Evolutionary conservation across 1,140 invertebrate genomes (phyloP), one percentile per base, ranked within the genome.

Genomic region (Drosophila nigrodunni): DNA sequence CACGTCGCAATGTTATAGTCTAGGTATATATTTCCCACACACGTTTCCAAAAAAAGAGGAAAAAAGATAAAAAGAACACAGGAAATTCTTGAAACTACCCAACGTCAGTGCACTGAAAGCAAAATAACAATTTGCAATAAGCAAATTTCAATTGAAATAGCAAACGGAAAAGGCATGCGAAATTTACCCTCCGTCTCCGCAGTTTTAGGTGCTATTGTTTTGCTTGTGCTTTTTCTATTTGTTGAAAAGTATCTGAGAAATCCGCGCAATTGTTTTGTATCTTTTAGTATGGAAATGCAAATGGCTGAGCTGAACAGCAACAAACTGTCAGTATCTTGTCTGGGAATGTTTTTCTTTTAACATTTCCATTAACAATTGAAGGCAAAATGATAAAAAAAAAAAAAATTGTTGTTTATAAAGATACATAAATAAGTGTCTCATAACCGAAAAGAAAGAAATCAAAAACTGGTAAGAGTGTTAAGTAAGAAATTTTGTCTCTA

Each of bases 141-240:
- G 80, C 80, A 82, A 82, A 82, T 82, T 82, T 82, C 80, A 82
- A 82, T 82, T 82, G 80, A 82, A 82, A 82, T 82, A 82, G 79
- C 80, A 82, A 82, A 78, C 66, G 54, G 43, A 74, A 74, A 74
- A 77, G 80, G 75, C 78, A 80, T 80, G 75, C 71, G 50, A 54
- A 59, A 58, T 5, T 2, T 10, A 10, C 9, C 25, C 25, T 39
- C 41, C 39, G 6, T 35, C 11, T 21, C 11, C 39, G 13, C 44
- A n/a, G n/a, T 52, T 71, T 60, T 44, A 54, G 10, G 18, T 65
- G 35, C 52, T 74, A 54, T 73, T 66, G 30, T 11, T 55, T 68
- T 60, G 11, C 13, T 39, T 8, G 8, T 41, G 10, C 39, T 61
- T 15, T 21, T 9, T 44, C 47, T 43, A 30, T 15, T 46, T 44